Evolutionary conservation across 2,797 vertebrate genomes (phyloP).

Genomic region (Pangasius mekongensis): DNA sequence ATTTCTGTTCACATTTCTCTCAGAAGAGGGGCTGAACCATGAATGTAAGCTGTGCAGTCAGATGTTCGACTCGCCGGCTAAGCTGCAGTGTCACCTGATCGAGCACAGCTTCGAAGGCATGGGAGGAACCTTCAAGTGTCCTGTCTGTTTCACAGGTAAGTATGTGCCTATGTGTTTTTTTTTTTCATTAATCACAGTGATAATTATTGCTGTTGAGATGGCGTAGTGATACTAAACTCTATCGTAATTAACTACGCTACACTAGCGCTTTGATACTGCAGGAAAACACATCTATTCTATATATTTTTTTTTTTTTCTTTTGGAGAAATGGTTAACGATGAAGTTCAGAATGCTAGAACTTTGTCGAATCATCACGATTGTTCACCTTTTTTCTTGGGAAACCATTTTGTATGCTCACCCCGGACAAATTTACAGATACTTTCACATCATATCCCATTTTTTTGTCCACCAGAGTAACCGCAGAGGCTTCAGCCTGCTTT

Average conservation of each 20-base stretch:
- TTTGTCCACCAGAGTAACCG: not conserved
- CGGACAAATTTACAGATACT: not conserved
- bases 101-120: slow-evolving; percentile 99
- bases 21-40: slow-evolving; percentile 98
- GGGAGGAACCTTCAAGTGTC: slow-evolving; percentile 99
- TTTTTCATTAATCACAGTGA: not conserved
- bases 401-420: not conserved
- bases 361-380: not conserved
- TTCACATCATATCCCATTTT: not conserved
- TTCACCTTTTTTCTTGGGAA: not conserved
- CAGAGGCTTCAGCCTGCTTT: not conserved
- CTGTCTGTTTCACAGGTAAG: slow-evolving; percentile 97
- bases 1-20: slow-evolving; percentile 39
- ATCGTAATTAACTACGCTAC: not conserved
- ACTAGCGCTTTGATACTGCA: not conserved
- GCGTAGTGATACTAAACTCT: not conserved
- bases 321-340: not conserved
- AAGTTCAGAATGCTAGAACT: not conserved
- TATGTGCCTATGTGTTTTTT: too few species aligned
- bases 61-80: slow-evolving; percentile 97
- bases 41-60: slow-evolving; percentile 99
- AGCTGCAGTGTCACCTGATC: slow-evolving; percentile 98
- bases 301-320: too few species aligned
- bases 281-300: not conserved
- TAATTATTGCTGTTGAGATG: not conserved